Percentiles rank a stretch among this genome's conserved stretches.
These are phyloP conservation scores for Bombyx mandarina DNA, from an alignment of 1,140 invertebrate species.

Conservation along the genomic window DNA sequence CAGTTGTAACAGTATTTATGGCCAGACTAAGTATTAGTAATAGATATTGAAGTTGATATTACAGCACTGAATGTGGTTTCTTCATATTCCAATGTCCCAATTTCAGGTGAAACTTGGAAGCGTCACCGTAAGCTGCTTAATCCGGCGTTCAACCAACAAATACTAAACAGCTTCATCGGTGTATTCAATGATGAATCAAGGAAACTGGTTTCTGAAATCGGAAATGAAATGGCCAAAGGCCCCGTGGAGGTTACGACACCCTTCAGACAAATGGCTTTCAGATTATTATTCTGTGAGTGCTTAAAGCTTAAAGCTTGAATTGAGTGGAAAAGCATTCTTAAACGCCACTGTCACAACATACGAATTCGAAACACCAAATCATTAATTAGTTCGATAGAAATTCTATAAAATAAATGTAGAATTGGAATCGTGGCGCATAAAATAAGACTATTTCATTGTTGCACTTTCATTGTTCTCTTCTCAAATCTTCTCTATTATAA, in stretches of 20 bases:
- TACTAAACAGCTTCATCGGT: constrained; percentile 87
- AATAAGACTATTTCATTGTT: too few relatives aligned
- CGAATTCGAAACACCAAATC: not conserved
- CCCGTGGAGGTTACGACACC: constrained; percentile 82
- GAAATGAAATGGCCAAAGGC: constrained; percentile 70
- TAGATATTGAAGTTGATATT: too few relatives aligned
- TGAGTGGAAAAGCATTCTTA: too few relatives aligned
- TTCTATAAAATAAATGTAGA: not conserved
- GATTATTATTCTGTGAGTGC: constrained; percentile 88
- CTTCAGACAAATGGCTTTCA: constrained; percentile 84
- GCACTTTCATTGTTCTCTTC: too few relatives aligned
- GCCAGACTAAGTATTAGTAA: too few relatives aligned
- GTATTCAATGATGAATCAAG: constrained; percentile 85
- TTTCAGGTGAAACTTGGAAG: constrained; percentile 27
- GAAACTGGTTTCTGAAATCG: constrained; percentile 77
- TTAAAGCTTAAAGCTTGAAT: too few relatives aligned
- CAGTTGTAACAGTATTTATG: too few relatives aligned
- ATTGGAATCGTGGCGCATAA: too few relatives aligned
- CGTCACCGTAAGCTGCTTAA: constrained; percentile 78
- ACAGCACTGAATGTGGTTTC: too few relatives aligned
- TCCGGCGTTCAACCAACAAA: constrained; percentile 92
- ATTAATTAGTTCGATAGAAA: not conserved
- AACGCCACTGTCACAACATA: not conserved
- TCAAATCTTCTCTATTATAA: not conserved
- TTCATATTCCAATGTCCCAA: too few relatives aligned